Evolutionary conservation across 2,888 invertebrate genomes (phyloP).

Genomic region (Hyposoter dolosus): DNA sequence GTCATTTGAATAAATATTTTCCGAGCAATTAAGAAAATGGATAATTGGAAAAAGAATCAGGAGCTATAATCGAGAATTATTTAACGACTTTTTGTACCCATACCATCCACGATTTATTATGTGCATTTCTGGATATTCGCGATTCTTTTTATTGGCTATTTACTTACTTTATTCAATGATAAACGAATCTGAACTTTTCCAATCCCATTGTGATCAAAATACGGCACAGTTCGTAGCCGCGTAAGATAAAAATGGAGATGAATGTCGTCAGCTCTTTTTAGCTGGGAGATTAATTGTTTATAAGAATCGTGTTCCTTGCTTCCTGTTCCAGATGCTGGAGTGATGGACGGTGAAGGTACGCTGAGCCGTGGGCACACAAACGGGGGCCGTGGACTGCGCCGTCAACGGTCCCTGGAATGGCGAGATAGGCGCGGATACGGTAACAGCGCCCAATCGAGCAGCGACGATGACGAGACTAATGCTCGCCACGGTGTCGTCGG

Average conservation of each 20-base stretch:
- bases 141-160: not conserved
- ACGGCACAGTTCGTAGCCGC: not conserved
- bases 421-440: conserved; percentile 87
- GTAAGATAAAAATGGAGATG: not conserved
- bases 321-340: conserved; percentile 77
- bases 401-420: conserved; percentile 87
- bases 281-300: not conserved
- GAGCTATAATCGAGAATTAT: conserved; percentile 58
- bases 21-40: conserved; percentile 55
- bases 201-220: not conserved
- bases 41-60: conserved; percentile 64
- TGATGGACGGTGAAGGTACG: conserved; percentile 81
- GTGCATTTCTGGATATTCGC: not conserved
- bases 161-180: not conserved
- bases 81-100: conserved; percentile 11
- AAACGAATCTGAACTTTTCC: not conserved
- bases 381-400: conserved; percentile 83
- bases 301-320: not conserved
- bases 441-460: conserved; percentile 84
- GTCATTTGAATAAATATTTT: conserved; percentile 60
- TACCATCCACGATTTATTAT: not conserved
- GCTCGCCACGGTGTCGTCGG: conserved; percentile 75
- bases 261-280: not conserved
- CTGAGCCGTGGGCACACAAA: conserved; percentile 82
- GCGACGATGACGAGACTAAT: conserved; percentile 80